Percentiles rank a stretch among this genome's conserved stretches.
Conservation (phyloP, 2,888 invertebrate species). For the Agriopis marginaria region DNA sequence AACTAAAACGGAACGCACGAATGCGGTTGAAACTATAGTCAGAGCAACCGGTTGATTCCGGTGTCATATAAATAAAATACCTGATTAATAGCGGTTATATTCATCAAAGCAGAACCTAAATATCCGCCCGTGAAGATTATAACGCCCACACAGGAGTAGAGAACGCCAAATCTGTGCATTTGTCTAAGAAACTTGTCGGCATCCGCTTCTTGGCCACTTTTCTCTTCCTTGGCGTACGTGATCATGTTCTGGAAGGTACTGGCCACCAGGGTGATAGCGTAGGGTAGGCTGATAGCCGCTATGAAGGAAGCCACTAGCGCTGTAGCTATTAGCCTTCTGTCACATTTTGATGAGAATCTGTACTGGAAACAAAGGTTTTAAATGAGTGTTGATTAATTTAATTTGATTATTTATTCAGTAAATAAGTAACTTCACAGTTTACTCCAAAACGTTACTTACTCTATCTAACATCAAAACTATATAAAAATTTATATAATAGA, state of each 20-base stretch:
- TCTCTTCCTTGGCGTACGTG: constrained; percentile 63
- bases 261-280: constrained; percentile 61
- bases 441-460: too few species aligned
- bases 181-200: constrained; percentile 74
- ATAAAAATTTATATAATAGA: too few species aligned
- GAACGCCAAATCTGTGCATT: constrained; percentile 84
- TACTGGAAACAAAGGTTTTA: constrained; percentile 78
- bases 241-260: constrained; percentile 87
- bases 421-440: not conserved
- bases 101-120: constrained; percentile 88
- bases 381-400: not conserved
- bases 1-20: too few species aligned
- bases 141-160: constrained; percentile 87
- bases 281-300: constrained; percentile 58
- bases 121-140: constrained; percentile 86
- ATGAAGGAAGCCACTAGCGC: constrained; percentile 74
- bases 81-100: constrained; percentile 89
- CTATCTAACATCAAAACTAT: too few species aligned
- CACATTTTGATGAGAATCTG: constrained; percentile 86
- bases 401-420: too few species aligned
- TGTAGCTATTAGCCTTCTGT: constrained; percentile 83
- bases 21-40: too few species aligned
- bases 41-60: too few species aligned
- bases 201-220: constrained; percentile 49
- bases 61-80: constrained; percentile 67